Conservation (phyloP, 2,113 vertebrate species). For the Sceloporus undulatus region DNA sequence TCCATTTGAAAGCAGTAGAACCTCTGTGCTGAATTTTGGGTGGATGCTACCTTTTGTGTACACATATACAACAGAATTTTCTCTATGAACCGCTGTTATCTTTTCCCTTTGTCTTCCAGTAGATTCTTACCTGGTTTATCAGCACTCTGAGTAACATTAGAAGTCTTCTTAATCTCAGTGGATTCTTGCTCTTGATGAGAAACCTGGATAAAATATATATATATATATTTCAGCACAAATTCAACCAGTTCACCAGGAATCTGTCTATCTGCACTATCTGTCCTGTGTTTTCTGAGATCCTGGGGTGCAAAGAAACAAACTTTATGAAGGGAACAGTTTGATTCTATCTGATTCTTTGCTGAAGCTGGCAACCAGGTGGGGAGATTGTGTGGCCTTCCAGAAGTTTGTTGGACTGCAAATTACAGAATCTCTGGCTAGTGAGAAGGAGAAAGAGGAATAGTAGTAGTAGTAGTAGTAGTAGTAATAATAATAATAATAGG, state of each 20-base stretch:
- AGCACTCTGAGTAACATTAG: constrained; percentile 67
- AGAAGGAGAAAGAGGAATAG: no score
- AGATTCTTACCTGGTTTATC: constrained; percentile 78
- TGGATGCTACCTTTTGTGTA: not conserved
- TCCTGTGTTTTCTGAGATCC: constrained; percentile 29
- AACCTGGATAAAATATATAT: constrained; percentile 69
- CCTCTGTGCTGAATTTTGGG: not conserved
- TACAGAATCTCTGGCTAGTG: no score
- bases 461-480: no score
- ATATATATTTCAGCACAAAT: constrained; percentile 58
- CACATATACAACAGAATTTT: not conserved
- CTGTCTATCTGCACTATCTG: not conserved
- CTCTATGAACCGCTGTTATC: no score
- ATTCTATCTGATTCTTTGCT: not conserved
- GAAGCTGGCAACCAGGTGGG: no score
- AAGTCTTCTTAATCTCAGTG: constrained; percentile 66
- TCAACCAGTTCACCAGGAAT: not conserved
- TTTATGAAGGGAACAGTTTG: not conserved
- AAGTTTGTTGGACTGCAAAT: no score
- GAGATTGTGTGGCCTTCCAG: no score
- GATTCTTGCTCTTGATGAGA: constrained; percentile 71
- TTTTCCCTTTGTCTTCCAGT: not conserved
- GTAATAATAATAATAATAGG: no score
- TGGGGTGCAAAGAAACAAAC: constrained; percentile 26
- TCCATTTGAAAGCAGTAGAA: not conserved